phyloP scores from a whole-genome alignment of 2,797 vertebrate species.

The Podarcis lilfordi region DNA sequence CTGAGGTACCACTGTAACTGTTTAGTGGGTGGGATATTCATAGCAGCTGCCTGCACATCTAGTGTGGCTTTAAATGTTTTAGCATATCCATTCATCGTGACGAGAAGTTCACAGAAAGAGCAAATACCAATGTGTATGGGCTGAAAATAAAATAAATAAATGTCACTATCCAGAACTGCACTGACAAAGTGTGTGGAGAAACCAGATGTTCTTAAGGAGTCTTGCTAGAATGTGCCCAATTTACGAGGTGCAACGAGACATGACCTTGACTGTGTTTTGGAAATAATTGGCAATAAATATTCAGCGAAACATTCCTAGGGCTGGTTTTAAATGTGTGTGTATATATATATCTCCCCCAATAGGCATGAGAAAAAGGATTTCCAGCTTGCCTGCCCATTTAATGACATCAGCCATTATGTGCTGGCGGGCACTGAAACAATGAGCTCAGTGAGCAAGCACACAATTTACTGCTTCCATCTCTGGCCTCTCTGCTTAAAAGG shows the following conservation, averaged over 20 bases:
- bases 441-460: background rate
- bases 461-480: background rate
- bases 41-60: background rate
- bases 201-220: constrained; percentile 46
- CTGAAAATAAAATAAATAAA: constrained; percentile 31
- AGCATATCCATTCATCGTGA: constrained; percentile 43
- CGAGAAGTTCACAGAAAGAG: constrained; percentile 54
- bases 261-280: constrained; percentile 39
- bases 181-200: constrained; percentile 43
- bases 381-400: background rate
- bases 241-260: constrained; percentile 68
- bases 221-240: constrained; percentile 56
- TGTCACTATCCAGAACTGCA: constrained; percentile 24
- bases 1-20: too few relatives aligned
- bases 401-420: constrained; percentile 3
- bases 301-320: constrained; percentile 47
- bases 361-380: background rate
- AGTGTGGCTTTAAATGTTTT: constrained; percentile 32
- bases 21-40: too few relatives aligned
- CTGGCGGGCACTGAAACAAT: background rate
- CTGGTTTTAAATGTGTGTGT: constrained; percentile 37
- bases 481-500: background rate
- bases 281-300: constrained; percentile 61
- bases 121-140: constrained; percentile 41
- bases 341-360: background rate